phyloP scores from a whole-genome alignment of 2,888 invertebrate genomes.

The Gastrophysa polygoni region DNA sequence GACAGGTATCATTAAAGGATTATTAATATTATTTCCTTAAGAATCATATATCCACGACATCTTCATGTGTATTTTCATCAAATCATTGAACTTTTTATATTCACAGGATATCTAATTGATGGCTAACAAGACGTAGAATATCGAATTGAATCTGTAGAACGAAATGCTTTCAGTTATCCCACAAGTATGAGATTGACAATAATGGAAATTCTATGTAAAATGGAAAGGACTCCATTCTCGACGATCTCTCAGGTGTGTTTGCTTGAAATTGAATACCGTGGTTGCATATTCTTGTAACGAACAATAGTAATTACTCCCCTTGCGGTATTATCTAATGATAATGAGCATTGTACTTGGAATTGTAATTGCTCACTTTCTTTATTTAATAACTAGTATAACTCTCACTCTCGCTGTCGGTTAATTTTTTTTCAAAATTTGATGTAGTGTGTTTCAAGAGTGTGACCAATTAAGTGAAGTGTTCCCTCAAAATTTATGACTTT shows the following conservation, averaged over 20 bases:
- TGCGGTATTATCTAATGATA: conserved; percentile 40
- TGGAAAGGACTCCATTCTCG: not conserved
- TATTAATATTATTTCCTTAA: no score
- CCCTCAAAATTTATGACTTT: not conserved
- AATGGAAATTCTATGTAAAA: no score
- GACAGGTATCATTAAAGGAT: no score
- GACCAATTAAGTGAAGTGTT: not conserved
- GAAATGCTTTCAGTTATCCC: no score
- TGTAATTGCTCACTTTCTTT: conserved; percentile 34
- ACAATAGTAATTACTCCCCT: conserved; percentile 11
- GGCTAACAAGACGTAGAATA: no score
- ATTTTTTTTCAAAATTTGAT: conserved; percentile 6
- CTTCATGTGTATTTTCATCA: no score
- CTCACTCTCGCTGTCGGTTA: conserved; percentile 23
- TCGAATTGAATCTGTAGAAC: no score
- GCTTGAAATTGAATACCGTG: not conserved
- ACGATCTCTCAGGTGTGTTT: not conserved
- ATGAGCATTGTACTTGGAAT: conserved; percentile 36
- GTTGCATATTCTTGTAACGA: conserved; percentile 1
- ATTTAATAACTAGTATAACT: conserved; percentile 23
- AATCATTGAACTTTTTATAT: no score
- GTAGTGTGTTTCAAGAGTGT: not conserved
- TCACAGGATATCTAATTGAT: no score
- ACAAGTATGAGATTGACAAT: no score
- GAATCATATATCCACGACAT: no score